Evolutionary conservation across 2,113 vertebrate species (phyloP).

Genomic region (Geococcyx californianus): DNA sequence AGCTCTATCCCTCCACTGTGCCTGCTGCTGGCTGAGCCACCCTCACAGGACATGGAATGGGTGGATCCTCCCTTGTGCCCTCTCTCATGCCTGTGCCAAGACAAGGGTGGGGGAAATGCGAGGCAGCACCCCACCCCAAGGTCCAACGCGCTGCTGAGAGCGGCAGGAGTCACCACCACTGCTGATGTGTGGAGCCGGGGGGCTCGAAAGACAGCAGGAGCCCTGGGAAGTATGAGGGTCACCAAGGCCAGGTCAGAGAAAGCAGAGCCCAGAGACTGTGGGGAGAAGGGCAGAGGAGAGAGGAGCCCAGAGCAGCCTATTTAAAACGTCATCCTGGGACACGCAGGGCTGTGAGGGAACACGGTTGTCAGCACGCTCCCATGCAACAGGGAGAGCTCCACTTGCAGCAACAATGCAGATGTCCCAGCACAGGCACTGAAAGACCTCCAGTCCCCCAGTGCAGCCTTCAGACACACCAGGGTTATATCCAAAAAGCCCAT

Average conservation of each 20-base stretch:
- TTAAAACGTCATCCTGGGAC: background rate
- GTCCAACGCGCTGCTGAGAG: background rate
- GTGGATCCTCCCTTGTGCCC: background rate
- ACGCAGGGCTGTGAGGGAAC: background rate
- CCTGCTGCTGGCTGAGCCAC: background rate
- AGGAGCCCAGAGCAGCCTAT: background rate
- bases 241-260: background rate
- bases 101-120: background rate
- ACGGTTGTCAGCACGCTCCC: fast-evolving
- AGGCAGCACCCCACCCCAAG: background rate
- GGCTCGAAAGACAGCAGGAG: background rate
- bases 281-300: background rate
- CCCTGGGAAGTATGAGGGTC: background rate
- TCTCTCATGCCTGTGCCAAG: background rate
- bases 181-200: too few relatives aligned
- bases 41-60: background rate
- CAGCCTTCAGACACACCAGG: background rate
- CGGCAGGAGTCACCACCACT: background rate
- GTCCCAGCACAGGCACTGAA: background rate
- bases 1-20: too few relatives aligned
- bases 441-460: background rate
- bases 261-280: background rate
- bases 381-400: background rate
- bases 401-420: background rate
- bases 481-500: background rate